These are phyloP conservation scores for Sparidentex hasta DNA, from an alignment of 2,797 vertebrate genomes.

Conservation along the genomic window DNA sequence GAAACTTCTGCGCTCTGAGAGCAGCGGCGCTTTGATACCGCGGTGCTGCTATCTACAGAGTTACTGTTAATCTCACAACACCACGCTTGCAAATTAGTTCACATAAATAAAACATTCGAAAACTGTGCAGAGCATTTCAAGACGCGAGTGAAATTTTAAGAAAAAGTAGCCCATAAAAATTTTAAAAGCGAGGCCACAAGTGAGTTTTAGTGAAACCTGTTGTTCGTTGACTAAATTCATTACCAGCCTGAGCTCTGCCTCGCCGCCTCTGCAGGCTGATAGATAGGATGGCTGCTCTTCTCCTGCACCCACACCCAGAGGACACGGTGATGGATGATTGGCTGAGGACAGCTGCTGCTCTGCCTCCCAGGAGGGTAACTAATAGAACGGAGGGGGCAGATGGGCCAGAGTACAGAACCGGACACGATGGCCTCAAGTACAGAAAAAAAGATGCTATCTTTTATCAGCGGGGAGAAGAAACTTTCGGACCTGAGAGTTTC, in stretches of 20 bases:
- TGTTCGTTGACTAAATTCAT: slow-evolving; percentile 58
- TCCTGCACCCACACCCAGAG: slow-evolving; percentile 57
- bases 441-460: slow-evolving; percentile 49
- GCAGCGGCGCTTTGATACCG: neutral
- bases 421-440: slow-evolving; percentile 41
- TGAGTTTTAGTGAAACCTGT: slow-evolving; percentile 55
- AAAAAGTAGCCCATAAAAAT: slow-evolving; percentile 26
- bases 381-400: slow-evolving; percentile 62
- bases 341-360: slow-evolving; percentile 61
- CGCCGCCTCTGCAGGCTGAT: slow-evolving; percentile 57
- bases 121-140: slow-evolving; percentile 21
- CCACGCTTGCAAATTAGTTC: slow-evolving; percentile 16
- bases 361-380: slow-evolving; percentile 61
- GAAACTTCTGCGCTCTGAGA: neutral
- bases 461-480: slow-evolving; percentile 43
- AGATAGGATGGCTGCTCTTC: slow-evolving; percentile 60
- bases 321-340: slow-evolving; percentile 74
- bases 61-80: slow-evolving; percentile 15
- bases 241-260: slow-evolving; percentile 48
- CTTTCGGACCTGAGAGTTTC: slow-evolving; percentile 20
- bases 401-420: slow-evolving; percentile 30
- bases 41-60: neutral
- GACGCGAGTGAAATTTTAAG: slow-evolving; percentile 15
- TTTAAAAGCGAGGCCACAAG: slow-evolving; percentile 25
- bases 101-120: slow-evolving; percentile 25